phyloP scores from a whole-genome alignment of 1,140 invertebrate species.

The Panulirus ornatus region DNA sequence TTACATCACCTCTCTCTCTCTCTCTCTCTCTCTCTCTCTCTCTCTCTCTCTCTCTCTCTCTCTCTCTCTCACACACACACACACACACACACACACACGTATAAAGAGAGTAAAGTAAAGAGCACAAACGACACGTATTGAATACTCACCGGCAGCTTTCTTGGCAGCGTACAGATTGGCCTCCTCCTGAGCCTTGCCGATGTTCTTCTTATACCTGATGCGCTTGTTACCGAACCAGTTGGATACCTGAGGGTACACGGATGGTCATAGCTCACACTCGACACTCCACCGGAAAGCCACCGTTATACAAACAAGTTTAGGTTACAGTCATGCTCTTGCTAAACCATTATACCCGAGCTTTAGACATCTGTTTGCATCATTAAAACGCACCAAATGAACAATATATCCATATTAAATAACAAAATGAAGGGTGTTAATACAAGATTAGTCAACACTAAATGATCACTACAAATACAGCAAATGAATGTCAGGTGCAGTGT shows the following conservation, averaged over 20 bases:
- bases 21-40: not conserved
- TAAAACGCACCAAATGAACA: slow-evolving; percentile 28
- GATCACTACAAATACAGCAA: not conserved
- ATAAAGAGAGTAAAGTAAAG: not conserved
- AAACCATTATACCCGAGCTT: slow-evolving; percentile 27
- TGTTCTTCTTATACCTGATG: slow-evolving; percentile 99
- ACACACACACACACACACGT: not conserved
- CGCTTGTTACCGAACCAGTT: slow-evolving; percentile 99
- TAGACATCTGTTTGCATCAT: slow-evolving; percentile 25
- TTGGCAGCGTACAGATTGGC: slow-evolving; percentile 99
- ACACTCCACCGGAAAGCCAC: not conserved
- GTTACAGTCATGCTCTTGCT: slow-evolving; percentile 53
- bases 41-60: not conserved
- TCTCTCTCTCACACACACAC: not conserved
- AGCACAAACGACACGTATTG: too few relatives aligned
- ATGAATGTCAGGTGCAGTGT: slow-evolving; percentile 1
- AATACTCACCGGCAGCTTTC: slow-evolving; percentile 87
- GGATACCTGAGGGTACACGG: slow-evolving; percentile 86
- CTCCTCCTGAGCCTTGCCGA: slow-evolving; percentile 99
- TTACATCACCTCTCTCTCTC: too few relatives aligned
- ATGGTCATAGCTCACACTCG: not conserved
- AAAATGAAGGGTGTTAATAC: not conserved
- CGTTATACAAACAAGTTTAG: not conserved
- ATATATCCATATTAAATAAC: not conserved
- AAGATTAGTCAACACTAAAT: not conserved